Percentiles rank a stretch among this genome's conserved stretches.
These are phyloP conservation scores for Eupithecia centaureata DNA, from an alignment of 2,888 invertebrate genomes.

Conservation along the genomic window DNA sequence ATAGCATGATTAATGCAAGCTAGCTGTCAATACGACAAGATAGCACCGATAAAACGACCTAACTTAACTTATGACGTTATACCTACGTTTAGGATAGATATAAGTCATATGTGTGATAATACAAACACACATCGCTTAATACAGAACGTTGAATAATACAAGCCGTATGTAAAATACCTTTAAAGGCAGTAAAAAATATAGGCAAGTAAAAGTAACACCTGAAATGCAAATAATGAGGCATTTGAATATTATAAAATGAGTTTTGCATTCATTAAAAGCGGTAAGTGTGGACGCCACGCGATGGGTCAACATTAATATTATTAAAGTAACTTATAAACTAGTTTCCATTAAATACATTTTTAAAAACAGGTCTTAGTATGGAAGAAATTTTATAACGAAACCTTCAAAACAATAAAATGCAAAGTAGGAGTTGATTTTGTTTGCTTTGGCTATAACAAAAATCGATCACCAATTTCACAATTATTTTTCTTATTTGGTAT, in stretches of 20 bases:
- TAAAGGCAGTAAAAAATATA: conserved; percentile 12
- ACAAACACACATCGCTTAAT: background rate
- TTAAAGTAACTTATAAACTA: background rate
- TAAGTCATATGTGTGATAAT: background rate
- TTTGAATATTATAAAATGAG: conserved; percentile 29
- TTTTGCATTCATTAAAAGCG: conserved; percentile 12
- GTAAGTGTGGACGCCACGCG: conserved; percentile 20
- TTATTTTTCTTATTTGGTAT: background rate
- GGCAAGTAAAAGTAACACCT: conserved; percentile 36
- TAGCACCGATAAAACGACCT: background rate
- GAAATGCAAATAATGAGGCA: conserved; percentile 5
- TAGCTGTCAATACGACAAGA: background rate
- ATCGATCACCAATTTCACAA: background rate
- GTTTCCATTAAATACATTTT: background rate
- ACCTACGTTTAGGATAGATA: background rate
- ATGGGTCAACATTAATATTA: conserved; percentile 25
- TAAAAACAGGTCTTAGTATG: no score
- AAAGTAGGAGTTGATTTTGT: no score
- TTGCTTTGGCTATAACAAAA: background rate
- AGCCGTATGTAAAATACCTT: background rate
- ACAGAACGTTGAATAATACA: background rate
- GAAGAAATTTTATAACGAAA: no score
- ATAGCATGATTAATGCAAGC: no score
- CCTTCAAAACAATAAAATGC: no score
- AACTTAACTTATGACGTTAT: background rate